Base-by-base conservation (phyloP, 37 sponge, comb jelly and placozoan genomes). In the Spongilla lacustris region DNA sequence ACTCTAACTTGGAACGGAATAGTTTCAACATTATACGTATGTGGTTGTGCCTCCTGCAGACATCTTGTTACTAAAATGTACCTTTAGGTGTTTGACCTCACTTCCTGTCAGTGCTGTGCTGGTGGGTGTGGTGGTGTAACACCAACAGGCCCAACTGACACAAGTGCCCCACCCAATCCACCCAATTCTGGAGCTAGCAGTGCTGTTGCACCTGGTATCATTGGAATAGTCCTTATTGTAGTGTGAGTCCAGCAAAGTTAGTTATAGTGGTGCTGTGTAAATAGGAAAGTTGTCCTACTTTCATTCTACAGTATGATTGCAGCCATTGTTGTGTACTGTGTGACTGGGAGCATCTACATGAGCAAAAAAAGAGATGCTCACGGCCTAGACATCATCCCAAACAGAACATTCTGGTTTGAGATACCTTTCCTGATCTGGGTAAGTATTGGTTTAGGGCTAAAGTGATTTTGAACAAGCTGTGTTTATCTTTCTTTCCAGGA, bases 381-480 rank as follows among this genome's bases (percentile, higher is more conserved):
- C 17, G 84, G 84, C 25, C 66, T 36, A 2, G 84, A 84, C 30
- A 25, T 84, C 33, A 75, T 84, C 11, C 84, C 84, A 66, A 75
- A 84, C 36, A 84, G 75, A 35, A 32, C 27, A 25, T 75, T 84
- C 68, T 84, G 84, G 84, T 4, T 75, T 27, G 67, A 58, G 32
- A 36, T 84, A 4, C 76, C 76, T 27, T 34, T 31, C 36, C 23
- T 84, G 28, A 50, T 75, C 17, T 75, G 75, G 84, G 84, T 84
- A 74, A n/a, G 29, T 0, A 4, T 50, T 23, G 50, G 28, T 66
- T 27, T 58, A 22, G 9, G 33, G 49, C 1, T 13, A 26, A 41
- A 1, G 27, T 22, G 0, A 10, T 19, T 25, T 2, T 14, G 25
- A n/a, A n/a, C n/a, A n/a, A n/a, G 27, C 78, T 46, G 50, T 12